A percentile compares a stretch with the other conserved stretches of the same genome.
Conservation (phyloP, 2,888 invertebrate genomes). For the Drosophila hamatofila region DNA sequence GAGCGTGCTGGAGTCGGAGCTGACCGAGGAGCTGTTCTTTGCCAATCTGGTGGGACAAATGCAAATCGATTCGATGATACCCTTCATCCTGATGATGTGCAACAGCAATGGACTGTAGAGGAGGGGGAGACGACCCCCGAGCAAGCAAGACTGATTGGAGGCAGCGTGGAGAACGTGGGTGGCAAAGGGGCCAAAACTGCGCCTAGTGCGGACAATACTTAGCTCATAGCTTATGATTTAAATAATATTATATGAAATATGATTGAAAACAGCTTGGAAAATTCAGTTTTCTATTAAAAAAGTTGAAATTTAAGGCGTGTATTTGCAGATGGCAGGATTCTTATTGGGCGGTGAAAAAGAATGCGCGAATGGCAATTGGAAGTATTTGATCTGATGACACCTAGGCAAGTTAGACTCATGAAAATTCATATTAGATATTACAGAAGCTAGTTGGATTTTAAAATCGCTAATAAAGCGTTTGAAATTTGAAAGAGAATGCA, state of each 20-base stretch:
- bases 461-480: too few relatives aligned
- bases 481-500: too few relatives aligned
- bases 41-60: constrained; percentile 96
- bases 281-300: constrained; percentile 6
- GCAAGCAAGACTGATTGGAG: constrained; percentile 68
- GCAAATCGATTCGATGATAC: constrained; percentile 97
- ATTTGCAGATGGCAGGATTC: not conserved
- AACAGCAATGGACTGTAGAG: constrained; percentile 70
- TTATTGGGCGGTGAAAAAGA: not conserved
- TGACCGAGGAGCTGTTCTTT: constrained; percentile 96
- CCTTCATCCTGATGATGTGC: constrained; percentile 91
- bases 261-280: constrained; percentile 14
- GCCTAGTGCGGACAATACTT: constrained; percentile 73
- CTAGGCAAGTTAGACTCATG: not conserved
- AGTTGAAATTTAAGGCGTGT: not conserved
- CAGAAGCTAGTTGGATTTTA: too few relatives aligned
- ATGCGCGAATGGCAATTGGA: not conserved
- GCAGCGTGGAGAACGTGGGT: constrained; percentile 26
- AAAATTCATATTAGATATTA: not conserved
- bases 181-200: constrained; percentile 34
- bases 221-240: constrained; percentile 47
- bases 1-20: constrained; percentile 90
- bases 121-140: not conserved
- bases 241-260: constrained; percentile 13
- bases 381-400: not conserved